Conservation (phyloP, 2,113 vertebrate genomes). For the Eurypyga helias region DNA sequence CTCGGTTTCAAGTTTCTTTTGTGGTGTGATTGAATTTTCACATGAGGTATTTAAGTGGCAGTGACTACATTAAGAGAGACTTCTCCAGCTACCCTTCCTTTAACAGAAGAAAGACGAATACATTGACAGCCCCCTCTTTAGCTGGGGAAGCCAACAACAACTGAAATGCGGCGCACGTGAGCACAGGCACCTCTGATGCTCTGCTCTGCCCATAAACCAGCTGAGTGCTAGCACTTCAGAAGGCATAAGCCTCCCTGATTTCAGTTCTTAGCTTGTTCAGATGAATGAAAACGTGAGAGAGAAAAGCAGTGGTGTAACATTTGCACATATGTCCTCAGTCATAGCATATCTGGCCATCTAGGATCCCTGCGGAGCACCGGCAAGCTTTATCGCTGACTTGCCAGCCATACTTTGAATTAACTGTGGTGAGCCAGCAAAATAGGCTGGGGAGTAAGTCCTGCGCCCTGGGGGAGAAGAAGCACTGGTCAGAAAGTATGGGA, state of each 20-base stretch:
- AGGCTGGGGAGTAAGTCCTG: not conserved
- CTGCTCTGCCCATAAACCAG: not conserved
- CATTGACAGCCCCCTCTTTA: not conserved
- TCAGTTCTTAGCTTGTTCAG: conserved; percentile 48
- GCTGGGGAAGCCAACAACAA: not conserved
- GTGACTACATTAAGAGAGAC: not conserved
- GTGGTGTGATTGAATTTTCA: conserved; percentile 14
- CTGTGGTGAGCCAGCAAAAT: not conserved
- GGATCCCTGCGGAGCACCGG: not conserved
- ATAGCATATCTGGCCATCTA: not conserved
- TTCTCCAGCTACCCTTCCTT: not conserved
- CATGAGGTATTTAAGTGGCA: not conserved
- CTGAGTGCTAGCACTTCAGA: not conserved
- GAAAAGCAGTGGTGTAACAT: conserved; percentile 30
- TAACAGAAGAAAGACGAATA: not conserved
- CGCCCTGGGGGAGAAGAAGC: not conserved
- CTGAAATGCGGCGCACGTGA: not conserved
- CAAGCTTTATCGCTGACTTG: not conserved
- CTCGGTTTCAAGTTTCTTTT: not conserved
- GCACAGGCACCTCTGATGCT: not conserved
- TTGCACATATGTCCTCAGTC: conserved; percentile 22
- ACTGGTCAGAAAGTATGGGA: not conserved
- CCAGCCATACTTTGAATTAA: not conserved
- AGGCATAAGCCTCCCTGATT: not conserved
- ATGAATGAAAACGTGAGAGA: conserved; percentile 20